phyloP scores from a whole-genome alignment of 2,888 invertebrate species.

The Patella depressa region DNA sequence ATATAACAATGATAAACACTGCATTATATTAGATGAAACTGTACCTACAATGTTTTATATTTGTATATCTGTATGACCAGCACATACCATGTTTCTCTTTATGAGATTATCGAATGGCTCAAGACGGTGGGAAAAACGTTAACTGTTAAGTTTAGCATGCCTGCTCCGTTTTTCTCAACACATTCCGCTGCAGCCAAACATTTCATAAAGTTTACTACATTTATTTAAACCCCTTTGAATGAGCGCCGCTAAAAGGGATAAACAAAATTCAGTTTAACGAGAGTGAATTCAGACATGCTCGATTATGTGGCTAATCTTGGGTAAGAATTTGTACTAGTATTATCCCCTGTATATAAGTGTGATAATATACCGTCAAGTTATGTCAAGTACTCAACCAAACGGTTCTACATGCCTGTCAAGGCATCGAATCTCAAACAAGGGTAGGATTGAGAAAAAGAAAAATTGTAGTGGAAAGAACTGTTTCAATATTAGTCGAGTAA shows the following conservation, averaged over 20 bases:
- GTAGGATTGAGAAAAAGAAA: slow-evolving; percentile 9
- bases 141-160: slow-evolving; percentile 3
- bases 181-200: background rate
- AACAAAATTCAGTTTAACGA: background rate
- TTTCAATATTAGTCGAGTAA: slow-evolving; percentile 23
- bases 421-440: background rate
- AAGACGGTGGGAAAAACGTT: background rate
- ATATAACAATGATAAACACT: too few relatives aligned
- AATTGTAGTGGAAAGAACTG: slow-evolving; percentile 4
- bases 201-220: slow-evolving; percentile 7
- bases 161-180: slow-evolving; percentile 2
- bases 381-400: background rate
- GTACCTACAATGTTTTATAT: too few relatives aligned
- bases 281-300: background rate
- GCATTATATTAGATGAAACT: too few relatives aligned
- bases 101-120: background rate
- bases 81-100: background rate
- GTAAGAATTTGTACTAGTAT: background rate
- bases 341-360: background rate
- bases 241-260: background rate
- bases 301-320: background rate
- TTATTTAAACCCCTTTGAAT: slow-evolving; percentile 10
- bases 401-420: background rate
- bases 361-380: slow-evolving; percentile 10
- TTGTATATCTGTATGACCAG: background rate